Percentiles rank a stretch among this genome's conserved stretches.
Conservation (phyloP, 2,113 vertebrate genomes). For the Coregonus clupeaformis region DNA sequence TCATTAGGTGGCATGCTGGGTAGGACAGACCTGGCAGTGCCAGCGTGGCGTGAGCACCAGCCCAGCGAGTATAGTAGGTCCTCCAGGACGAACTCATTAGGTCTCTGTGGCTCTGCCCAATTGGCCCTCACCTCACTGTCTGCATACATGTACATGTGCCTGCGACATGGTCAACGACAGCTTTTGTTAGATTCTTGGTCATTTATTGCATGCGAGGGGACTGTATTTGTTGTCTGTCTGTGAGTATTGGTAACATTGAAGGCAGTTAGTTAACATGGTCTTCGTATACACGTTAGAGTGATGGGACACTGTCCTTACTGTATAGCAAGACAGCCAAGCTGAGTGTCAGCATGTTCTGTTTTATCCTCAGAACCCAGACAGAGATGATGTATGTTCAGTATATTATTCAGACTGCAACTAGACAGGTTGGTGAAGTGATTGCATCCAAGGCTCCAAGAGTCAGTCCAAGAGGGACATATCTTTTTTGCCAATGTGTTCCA, state of each 20-base stretch:
- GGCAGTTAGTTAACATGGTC: neutral
- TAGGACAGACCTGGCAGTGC: conserved; percentile 84
- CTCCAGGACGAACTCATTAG: conserved; percentile 64
- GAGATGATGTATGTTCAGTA: neutral
- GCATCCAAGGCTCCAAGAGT: neutral
- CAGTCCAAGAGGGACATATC: neutral
- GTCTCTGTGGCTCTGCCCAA: conserved; percentile 47
- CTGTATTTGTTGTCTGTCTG: conserved; percentile 8
- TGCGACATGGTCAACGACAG: conserved; percentile 50
- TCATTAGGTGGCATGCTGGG: conserved; percentile 86
- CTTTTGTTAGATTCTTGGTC: conserved; percentile 23
- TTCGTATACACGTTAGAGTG: neutral
- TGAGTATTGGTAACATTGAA: neutral
- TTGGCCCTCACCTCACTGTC: too few relatives aligned
- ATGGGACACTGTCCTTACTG: neutral
- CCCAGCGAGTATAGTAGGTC: conserved; percentile 82
- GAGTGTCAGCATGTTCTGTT: neutral
- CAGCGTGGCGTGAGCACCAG: conserved; percentile 83
- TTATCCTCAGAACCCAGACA: neutral
- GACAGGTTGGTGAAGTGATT: neutral
- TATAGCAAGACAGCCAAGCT: neutral
- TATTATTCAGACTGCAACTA: neutral
- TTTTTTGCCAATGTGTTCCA: neutral
- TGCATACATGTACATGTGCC: conserved; percentile 45
- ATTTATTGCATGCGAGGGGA: conserved; percentile 20